Base-by-base conservation (phyloP, 1,140 invertebrate species). In the Triops longicaudatus region DNA sequence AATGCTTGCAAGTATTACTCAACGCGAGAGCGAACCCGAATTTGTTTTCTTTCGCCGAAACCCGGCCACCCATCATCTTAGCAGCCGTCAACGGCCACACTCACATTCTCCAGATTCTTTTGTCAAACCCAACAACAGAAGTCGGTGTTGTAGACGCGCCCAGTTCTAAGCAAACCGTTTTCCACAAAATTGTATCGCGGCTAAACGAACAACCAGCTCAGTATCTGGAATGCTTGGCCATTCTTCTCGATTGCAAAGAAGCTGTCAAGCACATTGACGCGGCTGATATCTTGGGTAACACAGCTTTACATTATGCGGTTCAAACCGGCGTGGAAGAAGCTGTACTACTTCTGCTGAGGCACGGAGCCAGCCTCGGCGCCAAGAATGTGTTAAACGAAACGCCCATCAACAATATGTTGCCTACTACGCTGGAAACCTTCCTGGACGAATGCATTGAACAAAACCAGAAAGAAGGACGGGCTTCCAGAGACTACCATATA, bases 221-320 rank as follows among this genome's bases (percentile, higher is more conserved):
- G 22, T 78, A 76, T 28, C 22, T 78, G 31, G 44, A 43, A 17
- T 78, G 78, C 26, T 74, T 78, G 9, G n/a, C 31, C 17, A 76
- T 74, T 74, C 26, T 78, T 26, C 42, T 78, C 28, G 43, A 26
- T 11, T 77, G 14, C 22, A 27, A 37, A n/a, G 75, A 73, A 26
- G 43, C 26, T 6, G 17, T 37, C 83, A 63, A 63, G 50, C 14
- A 83, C 77, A 79, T 83, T 74, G 79, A 94, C 81, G 86, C 86
- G 78, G 80, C 82, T 11, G 92, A 93, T 82, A 85, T 86, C 0
- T 91, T 90, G 79, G 89, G 90, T 12, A 93, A 93, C 79, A 91
- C 91, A 12, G 88, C 92, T 0, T 84, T 96, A 12, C 92, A 95
- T 84, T 95, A 94, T 82, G 93, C 94, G 0, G 89, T 90, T 75